A percentile compares a stretch with the other conserved stretches of the same genome.
These are phyloP conservation scores for Rhombomys opimus DNA, from an alignment of 2,113 vertebrate species.

Conservation along the genomic window DNA sequence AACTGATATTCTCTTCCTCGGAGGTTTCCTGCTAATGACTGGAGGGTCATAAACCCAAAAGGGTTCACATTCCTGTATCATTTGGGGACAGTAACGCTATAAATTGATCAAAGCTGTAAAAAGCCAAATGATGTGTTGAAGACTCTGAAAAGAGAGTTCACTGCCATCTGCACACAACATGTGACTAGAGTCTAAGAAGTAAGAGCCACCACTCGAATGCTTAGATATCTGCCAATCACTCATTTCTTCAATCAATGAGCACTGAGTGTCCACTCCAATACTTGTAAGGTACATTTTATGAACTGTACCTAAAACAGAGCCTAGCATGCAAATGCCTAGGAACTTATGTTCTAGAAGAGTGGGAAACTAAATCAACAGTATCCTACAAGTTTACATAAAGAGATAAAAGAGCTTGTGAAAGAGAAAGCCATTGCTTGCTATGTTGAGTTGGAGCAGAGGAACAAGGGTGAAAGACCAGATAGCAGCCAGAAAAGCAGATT, in stretches of 20 bases:
- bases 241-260: not conserved
- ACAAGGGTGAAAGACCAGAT: not conserved
- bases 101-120: conserved; percentile 8
- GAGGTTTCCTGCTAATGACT: not conserved
- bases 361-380: not conserved
- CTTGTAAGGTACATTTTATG: not conserved
- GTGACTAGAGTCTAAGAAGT: not conserved
- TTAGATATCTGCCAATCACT: conserved; percentile 8
- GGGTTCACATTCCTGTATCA: not conserved
- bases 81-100: not conserved
- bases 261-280: not conserved
- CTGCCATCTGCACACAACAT: not conserved
- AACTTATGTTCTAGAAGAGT: not conserved
- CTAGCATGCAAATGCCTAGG: not conserved
- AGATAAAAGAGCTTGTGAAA: not conserved
- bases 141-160: conserved; percentile 13
- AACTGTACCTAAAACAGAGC: not conserved
- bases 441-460: not conserved
- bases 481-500: not conserved
- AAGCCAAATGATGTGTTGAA: not conserved
- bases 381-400: not conserved
- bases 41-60: conserved; percentile 48
- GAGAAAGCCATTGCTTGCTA: not conserved
- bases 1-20: conserved; percentile 36
- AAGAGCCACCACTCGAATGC: not conserved